Evolutionary conservation across 2,797 vertebrate genomes (phyloP), one percentile per base, ranked within the genome.

Genomic region (Emys orbicularis): DNA sequence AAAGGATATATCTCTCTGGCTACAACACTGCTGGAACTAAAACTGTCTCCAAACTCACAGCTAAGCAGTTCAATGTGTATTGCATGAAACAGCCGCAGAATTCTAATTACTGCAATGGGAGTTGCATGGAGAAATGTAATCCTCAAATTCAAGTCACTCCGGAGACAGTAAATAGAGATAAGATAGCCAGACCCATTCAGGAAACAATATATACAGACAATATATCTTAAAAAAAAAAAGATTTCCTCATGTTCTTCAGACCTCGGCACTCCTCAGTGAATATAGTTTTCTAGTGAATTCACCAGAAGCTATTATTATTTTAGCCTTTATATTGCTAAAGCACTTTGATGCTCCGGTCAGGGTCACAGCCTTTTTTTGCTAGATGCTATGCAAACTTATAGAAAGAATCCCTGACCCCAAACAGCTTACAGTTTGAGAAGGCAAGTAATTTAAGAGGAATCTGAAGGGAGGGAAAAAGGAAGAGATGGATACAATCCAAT

Each of bases 71-170:
- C 94, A 95, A 93, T 95, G 94, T 96, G 92, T 96, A 90, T 92
- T 96, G 91, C 87, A 90, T 23, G 90, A 86, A 83, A 96, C 95
- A 94, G 59, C 95, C 87, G 92, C 95, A 44, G 96, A 97, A 97
- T 97, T 96, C 96, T 95, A 97, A 92, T 97, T 95, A 97, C 93
- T 91, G 93, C 90, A 93, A 92, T 61, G 96, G 92, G 86, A 97
- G 94, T 97, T 96, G 74, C 37, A 91, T 68, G 0, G 12, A 95
- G 87, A 93, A 90, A 81, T 81, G 84, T 95, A 97, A 93, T 96
- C 79, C 90, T 96, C 84, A 95, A 95, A 96, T 94, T 89, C 94
- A 92, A 97, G 95, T 97, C 54, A 94, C 87, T 96, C 87, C 92
- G 76, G 86, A 91, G 87, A 77, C 37, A 87, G 81, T 91, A 95